These are phyloP conservation scores for Sinodicranocentrus sp. DNA, from an alignment of 2,888 invertebrate genomes.

Conservation along the genomic window DNA sequence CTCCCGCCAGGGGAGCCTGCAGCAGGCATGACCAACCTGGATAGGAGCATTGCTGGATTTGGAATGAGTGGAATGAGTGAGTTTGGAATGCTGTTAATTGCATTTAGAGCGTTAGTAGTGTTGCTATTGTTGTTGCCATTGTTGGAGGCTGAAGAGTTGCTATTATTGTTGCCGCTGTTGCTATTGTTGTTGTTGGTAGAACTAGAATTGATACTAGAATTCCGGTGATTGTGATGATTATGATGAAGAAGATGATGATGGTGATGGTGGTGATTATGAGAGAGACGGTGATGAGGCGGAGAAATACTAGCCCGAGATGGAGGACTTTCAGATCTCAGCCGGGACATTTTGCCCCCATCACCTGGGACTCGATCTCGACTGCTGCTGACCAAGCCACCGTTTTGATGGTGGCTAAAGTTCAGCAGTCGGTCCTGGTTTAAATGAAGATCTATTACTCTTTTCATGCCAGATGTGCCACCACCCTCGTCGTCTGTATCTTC, in stretches of 20 bases:
- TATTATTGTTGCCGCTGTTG: constrained; percentile 46
- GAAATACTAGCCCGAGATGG: constrained; percentile 46
- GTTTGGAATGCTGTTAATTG: constrained; percentile 62
- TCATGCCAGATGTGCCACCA: constrained; percentile 72
- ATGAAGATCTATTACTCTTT: constrained; percentile 76
- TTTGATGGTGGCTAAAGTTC: constrained; percentile 72
- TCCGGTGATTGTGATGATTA: constrained; percentile 56
- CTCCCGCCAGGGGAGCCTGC: constrained; percentile 71
- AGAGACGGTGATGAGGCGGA: constrained; percentile 53
- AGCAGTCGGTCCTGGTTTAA: constrained; percentile 69
- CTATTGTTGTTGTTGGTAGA: constrained; percentile 45
- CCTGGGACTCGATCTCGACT: constrained; percentile 67
- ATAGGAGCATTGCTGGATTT: constrained; percentile 75
- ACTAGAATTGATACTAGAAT: constrained; percentile 46
- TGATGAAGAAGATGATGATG: constrained; percentile 52
- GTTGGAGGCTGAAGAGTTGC: constrained; percentile 29
- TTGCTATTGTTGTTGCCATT: constrained; percentile 40
- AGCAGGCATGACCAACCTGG: constrained; percentile 74
- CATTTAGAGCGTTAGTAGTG: constrained; percentile 53
- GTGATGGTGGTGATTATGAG: constrained; percentile 54
- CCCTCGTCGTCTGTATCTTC: constrained; percentile 49
- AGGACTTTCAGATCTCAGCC: constrained; percentile 63
- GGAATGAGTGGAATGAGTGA: constrained; percentile 69
- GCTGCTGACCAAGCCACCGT: constrained; percentile 71
- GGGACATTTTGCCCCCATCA: constrained; percentile 73